phyloP scores from a whole-genome alignment of 2,888 invertebrate genomes.

The Heliconius charithonia region DNA sequence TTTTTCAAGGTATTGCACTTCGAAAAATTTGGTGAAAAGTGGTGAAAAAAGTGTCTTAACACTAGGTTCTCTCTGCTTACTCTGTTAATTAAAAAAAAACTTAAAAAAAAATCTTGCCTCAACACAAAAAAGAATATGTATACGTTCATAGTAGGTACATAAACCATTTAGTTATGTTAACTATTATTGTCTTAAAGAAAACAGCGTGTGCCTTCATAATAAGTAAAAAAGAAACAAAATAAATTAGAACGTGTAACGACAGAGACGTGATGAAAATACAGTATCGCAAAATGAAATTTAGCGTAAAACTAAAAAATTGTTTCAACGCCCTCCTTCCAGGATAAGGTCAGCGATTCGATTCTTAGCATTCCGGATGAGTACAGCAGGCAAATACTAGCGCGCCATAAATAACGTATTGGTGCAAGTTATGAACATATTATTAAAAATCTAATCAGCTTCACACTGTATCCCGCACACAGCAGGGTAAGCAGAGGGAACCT shows the following conservation, averaged over 20 bases:
- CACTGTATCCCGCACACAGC: no score
- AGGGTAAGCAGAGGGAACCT: no score
- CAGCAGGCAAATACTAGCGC: constrained; percentile 65
- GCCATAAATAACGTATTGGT: constrained; percentile 58
- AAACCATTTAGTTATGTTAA: background rate
- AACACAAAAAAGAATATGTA: no score
- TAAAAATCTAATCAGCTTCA: no score
- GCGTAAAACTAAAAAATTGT: constrained; percentile 43
- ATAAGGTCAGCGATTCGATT: constrained; percentile 63
- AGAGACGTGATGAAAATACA: constrained; percentile 26
- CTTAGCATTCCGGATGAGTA: constrained; percentile 63
- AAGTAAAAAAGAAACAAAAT: constrained; percentile 3
- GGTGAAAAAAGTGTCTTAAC: no score
- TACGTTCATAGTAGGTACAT: no score
- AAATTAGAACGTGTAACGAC: background rate
- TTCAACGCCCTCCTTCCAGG: constrained; percentile 36
- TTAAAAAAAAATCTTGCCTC: no score
- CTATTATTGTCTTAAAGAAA: background rate
- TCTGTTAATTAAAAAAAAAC: no score
- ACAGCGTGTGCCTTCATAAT: background rate
- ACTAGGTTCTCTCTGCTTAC: no score
- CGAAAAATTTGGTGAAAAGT: no score
- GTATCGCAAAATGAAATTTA: constrained; percentile 38
- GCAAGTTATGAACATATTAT: constrained; percentile 46
- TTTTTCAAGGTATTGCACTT: no score